Percentiles rank a stretch among this genome's conserved stretches.
Conservation (phyloP, 1,140 invertebrate species). For the Rhagoletis pomonella region DNA sequence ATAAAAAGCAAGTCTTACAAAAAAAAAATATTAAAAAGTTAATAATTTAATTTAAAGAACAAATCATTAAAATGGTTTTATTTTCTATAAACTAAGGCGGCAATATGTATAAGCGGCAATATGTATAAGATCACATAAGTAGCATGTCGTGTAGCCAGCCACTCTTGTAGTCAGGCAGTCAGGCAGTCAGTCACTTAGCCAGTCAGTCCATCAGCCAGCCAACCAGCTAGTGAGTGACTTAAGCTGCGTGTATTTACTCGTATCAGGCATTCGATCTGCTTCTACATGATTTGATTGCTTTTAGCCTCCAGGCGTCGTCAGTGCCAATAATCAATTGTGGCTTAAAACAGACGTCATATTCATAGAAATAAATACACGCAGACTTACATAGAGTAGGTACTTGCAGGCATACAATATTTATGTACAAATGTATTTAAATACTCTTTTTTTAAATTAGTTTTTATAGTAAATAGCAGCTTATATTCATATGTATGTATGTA, state of each 20-base stretch:
- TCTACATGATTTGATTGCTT: slow-evolving; percentile 28
- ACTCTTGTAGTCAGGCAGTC: neutral
- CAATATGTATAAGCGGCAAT: neutral
- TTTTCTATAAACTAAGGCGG: neutral
- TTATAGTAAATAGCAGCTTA: too few species aligned
- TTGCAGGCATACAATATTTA: neutral
- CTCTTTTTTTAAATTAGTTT: too few species aligned
- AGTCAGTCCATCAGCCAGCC: neutral
- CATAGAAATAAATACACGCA: slow-evolving; percentile 12
- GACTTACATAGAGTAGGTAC: neutral
- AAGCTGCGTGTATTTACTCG: neutral
- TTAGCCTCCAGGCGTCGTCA: slow-evolving; percentile 20
- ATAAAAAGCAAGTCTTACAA: neutral
- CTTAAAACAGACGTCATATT: slow-evolving; percentile 23
- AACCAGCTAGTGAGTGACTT: neutral
- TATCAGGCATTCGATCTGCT: slow-evolving; percentile 18
- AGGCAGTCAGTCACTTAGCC: neutral
- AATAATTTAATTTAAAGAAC: neutral
- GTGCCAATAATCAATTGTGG: slow-evolving; percentile 41
- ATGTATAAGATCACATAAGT: neutral
- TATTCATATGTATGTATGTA: too few species aligned
- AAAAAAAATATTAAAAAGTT: neutral
- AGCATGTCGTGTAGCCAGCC: neutral
- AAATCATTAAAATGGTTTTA: slow-evolving; percentile 29
- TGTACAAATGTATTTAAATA: too few species aligned